Percentiles rank a stretch among this genome's conserved stretches.
Evolutionary conservation across 2,888 invertebrate species (phyloP).

Genomic region (Deroplatys truncata): DNA sequence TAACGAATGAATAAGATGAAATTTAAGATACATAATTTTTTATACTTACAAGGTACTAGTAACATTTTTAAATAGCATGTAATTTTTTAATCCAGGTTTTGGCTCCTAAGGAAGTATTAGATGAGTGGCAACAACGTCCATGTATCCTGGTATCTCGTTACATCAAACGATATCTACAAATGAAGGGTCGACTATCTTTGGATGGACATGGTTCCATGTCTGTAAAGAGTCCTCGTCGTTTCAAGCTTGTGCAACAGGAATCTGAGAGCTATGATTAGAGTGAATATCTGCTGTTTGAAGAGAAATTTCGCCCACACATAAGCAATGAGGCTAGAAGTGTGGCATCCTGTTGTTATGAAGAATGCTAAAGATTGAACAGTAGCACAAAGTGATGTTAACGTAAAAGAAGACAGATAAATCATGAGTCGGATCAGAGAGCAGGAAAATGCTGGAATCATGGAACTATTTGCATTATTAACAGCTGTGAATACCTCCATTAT

Average conservation of each 20-base stretch:
- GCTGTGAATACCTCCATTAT: not conserved
- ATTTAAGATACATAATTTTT: not conserved
- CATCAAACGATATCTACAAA: conserved; percentile 76
- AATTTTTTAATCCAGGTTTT: conserved; percentile 57
- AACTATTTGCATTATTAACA: not conserved
- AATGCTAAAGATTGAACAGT: not conserved
- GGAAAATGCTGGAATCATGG: not conserved
- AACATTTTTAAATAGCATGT: not conserved
- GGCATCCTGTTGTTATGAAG: not conserved
- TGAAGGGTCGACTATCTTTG: conserved; percentile 65
- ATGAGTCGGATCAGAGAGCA: not conserved
- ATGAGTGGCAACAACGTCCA: conserved; percentile 88
- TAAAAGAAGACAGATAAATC: not conserved
- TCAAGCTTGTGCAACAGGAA: conserved; percentile 86
- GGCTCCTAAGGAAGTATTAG: conserved; percentile 81
- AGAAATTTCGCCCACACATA: not conserved
- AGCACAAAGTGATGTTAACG: not conserved
- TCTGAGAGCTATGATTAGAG: conserved; percentile 83
- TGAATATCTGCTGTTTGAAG: not conserved
- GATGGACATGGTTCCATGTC: conserved; percentile 75
- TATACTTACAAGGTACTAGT: no score
- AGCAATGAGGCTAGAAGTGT: not conserved
- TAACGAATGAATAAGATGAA: no score
- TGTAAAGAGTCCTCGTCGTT: conserved; percentile 80
- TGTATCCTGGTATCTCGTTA: conserved; percentile 78